Conservation (phyloP, 1,140 invertebrate genomes). For the Aphis gossypii region DNA sequence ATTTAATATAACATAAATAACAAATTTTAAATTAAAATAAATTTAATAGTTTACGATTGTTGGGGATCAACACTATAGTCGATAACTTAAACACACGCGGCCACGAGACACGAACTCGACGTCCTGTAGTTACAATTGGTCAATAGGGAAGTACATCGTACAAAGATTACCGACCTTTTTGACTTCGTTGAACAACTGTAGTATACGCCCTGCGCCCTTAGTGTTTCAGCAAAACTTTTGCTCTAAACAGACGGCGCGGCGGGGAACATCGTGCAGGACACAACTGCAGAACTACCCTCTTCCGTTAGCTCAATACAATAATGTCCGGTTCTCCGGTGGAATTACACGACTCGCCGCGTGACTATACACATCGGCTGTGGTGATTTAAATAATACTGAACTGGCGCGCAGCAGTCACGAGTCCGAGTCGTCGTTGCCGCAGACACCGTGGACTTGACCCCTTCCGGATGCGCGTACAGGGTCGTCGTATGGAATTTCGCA, state of each 20-base stretch:
- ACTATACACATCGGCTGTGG: not conserved
- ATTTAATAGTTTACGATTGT: no score
- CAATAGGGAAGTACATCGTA: no score
- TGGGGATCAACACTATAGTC: no score
- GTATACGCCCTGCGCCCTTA: no score
- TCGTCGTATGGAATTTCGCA: not conserved
- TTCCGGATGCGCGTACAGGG: not conserved
- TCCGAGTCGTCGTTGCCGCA: not conserved
- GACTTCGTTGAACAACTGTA: no score
- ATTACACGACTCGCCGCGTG: not conserved
- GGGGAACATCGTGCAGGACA: no score
- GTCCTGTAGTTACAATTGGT: no score
- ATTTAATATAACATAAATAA: no score
- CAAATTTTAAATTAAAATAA: no score
- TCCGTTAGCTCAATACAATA: not conserved
- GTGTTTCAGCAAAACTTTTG: not conserved
- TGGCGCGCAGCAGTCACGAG: not conserved
- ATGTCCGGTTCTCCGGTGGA: not conserved
- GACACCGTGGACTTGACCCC: not conserved
- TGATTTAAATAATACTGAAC: not conserved
- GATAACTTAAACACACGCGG: no score
- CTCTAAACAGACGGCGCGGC: not conserved
- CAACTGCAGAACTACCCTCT: not conserved
- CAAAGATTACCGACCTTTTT: no score
- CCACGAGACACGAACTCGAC: no score